Conservation (phyloP, 2,888 invertebrate species). For the Apoda limacodes region DNA sequence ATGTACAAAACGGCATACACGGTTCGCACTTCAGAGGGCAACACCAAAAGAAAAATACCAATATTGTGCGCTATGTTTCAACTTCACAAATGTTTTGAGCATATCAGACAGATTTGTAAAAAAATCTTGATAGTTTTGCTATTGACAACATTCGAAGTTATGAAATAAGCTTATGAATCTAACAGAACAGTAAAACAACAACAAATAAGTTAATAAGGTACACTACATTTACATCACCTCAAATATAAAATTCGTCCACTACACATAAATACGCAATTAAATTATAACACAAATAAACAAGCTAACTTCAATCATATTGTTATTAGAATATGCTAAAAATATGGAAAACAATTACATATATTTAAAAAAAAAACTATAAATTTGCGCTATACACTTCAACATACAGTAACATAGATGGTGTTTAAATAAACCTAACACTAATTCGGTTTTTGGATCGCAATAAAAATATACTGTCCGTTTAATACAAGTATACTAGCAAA, state of each 20-base stretch:
- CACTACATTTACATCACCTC: conserved; percentile 47
- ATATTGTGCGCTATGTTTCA: conserved; percentile 68
- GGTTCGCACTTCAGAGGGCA: conserved; percentile 57
- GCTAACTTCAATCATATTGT: conserved; percentile 54
- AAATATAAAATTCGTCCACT: conserved; percentile 65
- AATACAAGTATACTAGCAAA: no score
- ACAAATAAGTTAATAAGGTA: conserved; percentile 60
- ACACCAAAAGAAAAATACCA: conserved; percentile 57
- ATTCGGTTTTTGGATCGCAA: no score
- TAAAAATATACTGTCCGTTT: no score
- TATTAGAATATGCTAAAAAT: conserved; percentile 54
- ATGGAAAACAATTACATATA: conserved; percentile 54
- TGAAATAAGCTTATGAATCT: conserved; percentile 35
- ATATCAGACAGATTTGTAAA: conserved; percentile 61
- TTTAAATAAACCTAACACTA: no score
- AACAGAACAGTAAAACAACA: conserved; percentile 57
- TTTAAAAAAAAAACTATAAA: no score
- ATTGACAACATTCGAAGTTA: conserved; percentile 54
- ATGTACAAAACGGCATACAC: conserved; percentile 59
- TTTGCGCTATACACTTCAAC: no score
- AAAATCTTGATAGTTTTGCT: conserved; percentile 64
- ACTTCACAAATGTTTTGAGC: conserved; percentile 63
- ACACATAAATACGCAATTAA: conserved; percentile 53
- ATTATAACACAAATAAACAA: conserved; percentile 67
- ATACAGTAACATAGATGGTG: no score